phyloP scores from a whole-genome alignment of 2,797 vertebrate genomes.

The Apogon hyalosoma region DNA sequence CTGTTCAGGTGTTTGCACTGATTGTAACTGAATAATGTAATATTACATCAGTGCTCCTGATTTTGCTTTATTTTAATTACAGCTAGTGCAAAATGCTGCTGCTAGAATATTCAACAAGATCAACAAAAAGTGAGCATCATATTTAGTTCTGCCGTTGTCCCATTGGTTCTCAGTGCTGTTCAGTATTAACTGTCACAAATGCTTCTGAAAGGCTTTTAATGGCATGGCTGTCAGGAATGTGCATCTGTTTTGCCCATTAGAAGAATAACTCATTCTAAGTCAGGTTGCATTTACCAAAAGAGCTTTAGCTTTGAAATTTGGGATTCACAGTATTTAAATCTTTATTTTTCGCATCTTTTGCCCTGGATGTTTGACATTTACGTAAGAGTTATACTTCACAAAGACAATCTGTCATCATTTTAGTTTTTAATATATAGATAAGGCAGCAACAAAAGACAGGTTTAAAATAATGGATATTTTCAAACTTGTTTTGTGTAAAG shows the following conservation, averaged over 20 bases:
- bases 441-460: too few relatives aligned
- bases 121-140: slow-evolving; percentile 84
- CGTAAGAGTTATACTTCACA: background rate
- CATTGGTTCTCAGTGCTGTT: slow-evolving; percentile 69
- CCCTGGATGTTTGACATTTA: slow-evolving; percentile 4
- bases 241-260: slow-evolving; percentile 61
- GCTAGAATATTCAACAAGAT: slow-evolving; percentile 81
- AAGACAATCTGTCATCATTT: background rate
- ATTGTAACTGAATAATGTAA: slow-evolving; percentile 62
- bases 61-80: slow-evolving; percentile 82
- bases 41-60: slow-evolving; percentile 74
- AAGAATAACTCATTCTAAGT: slow-evolving; percentile 55
- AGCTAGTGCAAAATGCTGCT: slow-evolving; percentile 81
- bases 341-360: slow-evolving; percentile 10
- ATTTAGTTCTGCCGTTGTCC: slow-evolving; percentile 79
- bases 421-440: slow-evolving; percentile 6
- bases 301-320: slow-evolving; percentile 37
- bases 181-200: slow-evolving; percentile 70
- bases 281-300: slow-evolving; percentile 27
- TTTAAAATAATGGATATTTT: slow-evolving; percentile 7
- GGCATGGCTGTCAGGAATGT: slow-evolving; percentile 75
- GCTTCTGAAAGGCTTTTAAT: slow-evolving; percentile 71
- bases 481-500: slow-evolving; percentile 11
- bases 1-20: slow-evolving; percentile 61
- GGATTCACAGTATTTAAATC: slow-evolving; percentile 27